Evolutionary conservation across 2,113 vertebrate genomes (phyloP), one percentile per base, ranked within the genome.

Genomic region (Corydoras sp.): DNA sequence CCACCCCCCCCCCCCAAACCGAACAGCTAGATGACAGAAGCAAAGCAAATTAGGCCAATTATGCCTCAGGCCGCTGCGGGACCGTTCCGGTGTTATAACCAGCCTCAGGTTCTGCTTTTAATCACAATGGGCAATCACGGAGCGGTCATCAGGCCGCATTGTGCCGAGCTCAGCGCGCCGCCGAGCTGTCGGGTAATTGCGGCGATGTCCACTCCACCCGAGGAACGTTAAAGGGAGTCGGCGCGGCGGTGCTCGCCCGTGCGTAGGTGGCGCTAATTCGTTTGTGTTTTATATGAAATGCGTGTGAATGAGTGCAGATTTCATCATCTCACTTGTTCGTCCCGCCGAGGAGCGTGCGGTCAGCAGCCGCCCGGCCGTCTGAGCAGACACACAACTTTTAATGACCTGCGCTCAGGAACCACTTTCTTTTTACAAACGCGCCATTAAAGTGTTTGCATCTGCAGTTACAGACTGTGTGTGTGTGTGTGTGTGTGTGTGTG

Each of bases 101-200:
- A 11, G 68, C 65, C 43, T 71, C 68, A 64, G 71, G 67, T 65
- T 65, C 43, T 68, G 68, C 29, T 68, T 76, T 68, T 66, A 70
- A 70, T 76, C 74, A 67, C 68, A 73, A 74, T 68, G 69, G 71
- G 66, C 77, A 70, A 76, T 79, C 77, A 79, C 50, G 66, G 73
- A 70, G 67, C 15, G 64, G 72, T 43, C 62, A 51, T 63, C 29
- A 56, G 53, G 51, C 29, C 30, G 31, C 70, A 65, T 68, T 5
- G 51, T 58, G 62, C 35, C 58, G 53, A 18, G n/a, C 43, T 64
- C 18, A 12, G 55, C 35, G 10, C 32, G 59, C 30, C 61, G 18
- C 55, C 14, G 50, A 56, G 71, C 64, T 69, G 48, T 63, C 30
- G 56, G 10, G 66, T 65, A 77, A 77, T 77, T 66, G 69, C 67